Conservation (phyloP, 2,797 vertebrate species). For the Gymnothorax javanicus region DNA sequence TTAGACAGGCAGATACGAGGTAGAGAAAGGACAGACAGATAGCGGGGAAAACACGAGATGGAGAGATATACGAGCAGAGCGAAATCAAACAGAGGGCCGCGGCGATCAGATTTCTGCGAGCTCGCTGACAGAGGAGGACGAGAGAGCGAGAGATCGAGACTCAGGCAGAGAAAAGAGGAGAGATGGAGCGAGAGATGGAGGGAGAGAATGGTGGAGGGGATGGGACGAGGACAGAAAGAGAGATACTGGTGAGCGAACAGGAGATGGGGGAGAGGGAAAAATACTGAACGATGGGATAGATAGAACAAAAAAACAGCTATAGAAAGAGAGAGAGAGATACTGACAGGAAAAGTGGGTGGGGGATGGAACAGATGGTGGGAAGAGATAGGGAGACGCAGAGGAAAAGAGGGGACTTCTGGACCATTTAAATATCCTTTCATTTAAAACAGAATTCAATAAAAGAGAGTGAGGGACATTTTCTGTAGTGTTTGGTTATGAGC, state of each 20-base stretch:
- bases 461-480: neutral
- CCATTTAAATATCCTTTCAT: too few relatives aligned
- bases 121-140: too few relatives aligned
- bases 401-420: neutral
- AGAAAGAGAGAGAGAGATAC: neutral
- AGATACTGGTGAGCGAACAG: neutral
- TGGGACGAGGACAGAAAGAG: neutral
- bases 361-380: neutral
- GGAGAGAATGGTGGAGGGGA: neutral
- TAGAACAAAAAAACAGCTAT: neutral
- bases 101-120: neutral
- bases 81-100: neutral
- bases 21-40: neutral
- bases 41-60: neutral
- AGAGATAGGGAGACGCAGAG: neutral
- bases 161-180: neutral
- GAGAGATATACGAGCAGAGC: neutral
- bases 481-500: too few relatives aligned
- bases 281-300: neutral
- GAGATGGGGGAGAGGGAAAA: neutral
- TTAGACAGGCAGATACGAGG: neutral
- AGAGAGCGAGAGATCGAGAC: too few relatives aligned
- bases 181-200: neutral
- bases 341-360: neutral
- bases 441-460: too few relatives aligned